A percentile compares a stretch with the other conserved stretches of the same genome.
Conservation (phyloP, 1,140 invertebrate genomes). For the Bombus impatiens region DNA sequence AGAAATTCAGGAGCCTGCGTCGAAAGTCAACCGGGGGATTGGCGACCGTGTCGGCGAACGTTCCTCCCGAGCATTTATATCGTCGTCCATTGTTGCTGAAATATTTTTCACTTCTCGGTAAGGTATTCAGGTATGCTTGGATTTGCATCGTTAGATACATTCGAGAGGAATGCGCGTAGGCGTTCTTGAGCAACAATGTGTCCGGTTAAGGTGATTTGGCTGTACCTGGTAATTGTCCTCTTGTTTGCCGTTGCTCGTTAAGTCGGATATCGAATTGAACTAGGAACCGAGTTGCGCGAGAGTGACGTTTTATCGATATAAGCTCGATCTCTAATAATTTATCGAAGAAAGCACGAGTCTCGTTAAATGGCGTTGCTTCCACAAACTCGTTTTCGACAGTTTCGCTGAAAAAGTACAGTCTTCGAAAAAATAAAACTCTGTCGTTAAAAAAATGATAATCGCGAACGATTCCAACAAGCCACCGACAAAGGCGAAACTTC, state of each 20-base stretch:
- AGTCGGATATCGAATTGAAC: not conserved
- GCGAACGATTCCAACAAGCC: not conserved
- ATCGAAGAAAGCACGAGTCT: not conserved
- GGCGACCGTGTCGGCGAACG: not conserved
- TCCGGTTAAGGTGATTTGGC: not conserved
- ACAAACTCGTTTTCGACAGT: too few relatives aligned
- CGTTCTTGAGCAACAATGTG: not conserved
- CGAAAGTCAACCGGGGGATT: not conserved
- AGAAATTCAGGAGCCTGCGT: constrained; percentile 33
- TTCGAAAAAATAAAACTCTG: not conserved
- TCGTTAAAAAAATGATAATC: not conserved
- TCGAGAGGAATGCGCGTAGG: constrained; percentile 17
- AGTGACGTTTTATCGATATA: not conserved
- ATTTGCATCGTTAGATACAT: not conserved
- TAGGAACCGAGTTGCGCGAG: not conserved
- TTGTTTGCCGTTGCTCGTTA: constrained; percentile 16
- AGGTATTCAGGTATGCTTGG: not conserved
- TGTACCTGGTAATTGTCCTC: constrained; percentile 11
- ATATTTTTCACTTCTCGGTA: constrained; percentile 3
- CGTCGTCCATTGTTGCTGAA: constrained; percentile 22
- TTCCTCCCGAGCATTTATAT: not conserved
- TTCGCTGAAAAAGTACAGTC: not conserved
- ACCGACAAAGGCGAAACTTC: not conserved
- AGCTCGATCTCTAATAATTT: not conserved
- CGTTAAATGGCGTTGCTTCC: too few relatives aligned